Evolutionary conservation across 2,888 invertebrate genomes (phyloP), one percentile per base, ranked within the genome.

Genomic region (Matsumyia berberina): DNA sequence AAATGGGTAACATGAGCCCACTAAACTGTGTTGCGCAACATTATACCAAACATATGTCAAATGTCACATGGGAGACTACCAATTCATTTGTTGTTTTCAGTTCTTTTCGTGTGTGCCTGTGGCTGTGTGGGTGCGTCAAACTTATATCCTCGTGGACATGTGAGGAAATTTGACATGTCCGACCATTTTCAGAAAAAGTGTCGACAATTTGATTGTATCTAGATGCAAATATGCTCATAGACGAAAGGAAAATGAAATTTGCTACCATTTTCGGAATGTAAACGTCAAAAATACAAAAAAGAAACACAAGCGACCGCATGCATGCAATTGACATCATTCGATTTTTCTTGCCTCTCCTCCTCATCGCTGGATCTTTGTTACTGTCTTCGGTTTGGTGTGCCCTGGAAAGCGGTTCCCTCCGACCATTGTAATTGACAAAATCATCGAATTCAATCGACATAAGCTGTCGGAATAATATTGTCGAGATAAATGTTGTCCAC

Each of bases 371-470:
- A 72, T 58, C 11, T 39, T 55, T 31, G 24, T 31, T 39, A 19
- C 39, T 37, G 53, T 39, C 55, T 79, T 73, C 33, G 39, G 33
- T 31, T 74, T 24, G 74, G 64, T 74, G 55, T 74, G 60, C 53
- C 69, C 33, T 19, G 53, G 67, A 77, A 78, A 73, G 82, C 60
- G 15, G 62, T 33, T 70, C 60, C 35, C 69, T 39, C 19, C 11
- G 55, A 12, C 79, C 31, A 64, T 85, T 85, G 80, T 82, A 86
- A 86, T 86, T 81, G 86, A 86, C 86, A 86, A 86, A 86, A 86
- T 86, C 86, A 86, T 81, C 73, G 86, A 77, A 81, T 57, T 46
- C 77, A 77, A 86, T 86, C 86, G 86, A 86, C 86, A 86, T 86
- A 80, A 86, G 86, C 81, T 81, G 86, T 81, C 81, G 85, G 80